A percentile compares a stretch with the other conserved stretches of the same genome.
These are phyloP conservation scores for Isurus oxyrinchus DNA, from an alignment of 2,113 vertebrate genomes.

Conservation along the genomic window DNA sequence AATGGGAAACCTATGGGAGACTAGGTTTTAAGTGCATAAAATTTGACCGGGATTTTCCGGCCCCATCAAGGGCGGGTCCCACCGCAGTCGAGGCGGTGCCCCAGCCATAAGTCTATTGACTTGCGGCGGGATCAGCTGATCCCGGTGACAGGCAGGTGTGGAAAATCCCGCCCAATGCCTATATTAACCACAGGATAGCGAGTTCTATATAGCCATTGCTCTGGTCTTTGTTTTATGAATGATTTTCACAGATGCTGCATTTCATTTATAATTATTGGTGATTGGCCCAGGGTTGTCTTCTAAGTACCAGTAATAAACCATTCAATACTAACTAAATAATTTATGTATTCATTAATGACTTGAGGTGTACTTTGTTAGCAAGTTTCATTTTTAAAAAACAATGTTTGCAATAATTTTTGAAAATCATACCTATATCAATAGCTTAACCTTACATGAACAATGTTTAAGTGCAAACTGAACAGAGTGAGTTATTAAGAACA, in stretches of 20 bases:
- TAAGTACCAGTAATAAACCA: background rate
- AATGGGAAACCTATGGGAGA: no score
- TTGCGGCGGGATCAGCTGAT: no score
- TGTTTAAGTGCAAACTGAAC: background rate
- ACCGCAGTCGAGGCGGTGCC: no score
- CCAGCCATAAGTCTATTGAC: no score
- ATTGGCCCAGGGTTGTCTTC: background rate
- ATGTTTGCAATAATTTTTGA: background rate
- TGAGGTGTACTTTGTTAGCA: background rate
- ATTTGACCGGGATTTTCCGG: no score
- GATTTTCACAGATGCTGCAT: background rate
- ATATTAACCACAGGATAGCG: background rate
- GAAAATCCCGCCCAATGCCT: no score
- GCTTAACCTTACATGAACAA: background rate
- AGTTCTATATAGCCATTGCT: background rate
- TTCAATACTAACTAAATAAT: background rate
- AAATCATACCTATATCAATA: background rate
- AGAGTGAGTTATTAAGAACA: background rate
- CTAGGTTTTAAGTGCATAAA: background rate
- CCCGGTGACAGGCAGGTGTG: no score
- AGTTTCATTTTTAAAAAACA: background rate
- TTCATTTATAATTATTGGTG: background rate
- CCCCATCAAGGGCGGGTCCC: no score
- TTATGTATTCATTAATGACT: background rate
- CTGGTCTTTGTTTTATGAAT: background rate